Conservation (phyloP, 2,113 vertebrate genomes). For the Rhinogobius similis region DNA sequence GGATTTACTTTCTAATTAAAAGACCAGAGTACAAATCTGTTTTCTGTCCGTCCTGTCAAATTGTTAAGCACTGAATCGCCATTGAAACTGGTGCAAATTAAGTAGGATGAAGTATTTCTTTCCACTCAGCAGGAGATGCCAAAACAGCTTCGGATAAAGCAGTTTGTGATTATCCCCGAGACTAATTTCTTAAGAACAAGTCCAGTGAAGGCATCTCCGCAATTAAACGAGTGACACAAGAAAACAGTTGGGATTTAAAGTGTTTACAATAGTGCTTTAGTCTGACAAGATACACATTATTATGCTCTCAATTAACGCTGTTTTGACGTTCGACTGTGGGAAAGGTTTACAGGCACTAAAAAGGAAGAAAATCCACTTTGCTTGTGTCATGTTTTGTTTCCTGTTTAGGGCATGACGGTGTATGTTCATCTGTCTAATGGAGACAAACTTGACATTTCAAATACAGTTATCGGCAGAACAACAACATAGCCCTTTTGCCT, state of each 20-base stretch:
- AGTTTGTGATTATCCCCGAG: neutral
- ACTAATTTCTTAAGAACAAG: neutral
- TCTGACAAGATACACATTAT: neutral
- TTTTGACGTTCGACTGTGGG: neutral
- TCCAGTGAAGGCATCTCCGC: neutral
- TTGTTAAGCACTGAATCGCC: too few relatives aligned
- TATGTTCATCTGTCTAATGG: too few relatives aligned
- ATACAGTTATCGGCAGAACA: too few relatives aligned
- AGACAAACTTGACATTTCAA: too few relatives aligned
- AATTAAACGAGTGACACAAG: neutral
- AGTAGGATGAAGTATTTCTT: neutral
- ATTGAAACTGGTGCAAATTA: neutral
- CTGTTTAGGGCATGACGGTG: too few relatives aligned
- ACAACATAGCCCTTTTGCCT: too few relatives aligned
- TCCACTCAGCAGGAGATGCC: neutral
- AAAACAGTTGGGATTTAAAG: neutral
- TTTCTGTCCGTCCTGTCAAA: neutral
- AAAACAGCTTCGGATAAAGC: slow-evolving; percentile 4
- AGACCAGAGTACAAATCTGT: neutral
- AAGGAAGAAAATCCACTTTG: neutral
- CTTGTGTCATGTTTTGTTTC: too few relatives aligned
- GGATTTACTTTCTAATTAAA: neutral
- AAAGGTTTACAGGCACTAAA: neutral
- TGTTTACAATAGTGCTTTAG: neutral
- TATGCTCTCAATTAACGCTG: neutral